These are phyloP conservation scores for Eledone cirrhosa DNA, from an alignment of 2,888 invertebrate species.

Conservation along the genomic window DNA sequence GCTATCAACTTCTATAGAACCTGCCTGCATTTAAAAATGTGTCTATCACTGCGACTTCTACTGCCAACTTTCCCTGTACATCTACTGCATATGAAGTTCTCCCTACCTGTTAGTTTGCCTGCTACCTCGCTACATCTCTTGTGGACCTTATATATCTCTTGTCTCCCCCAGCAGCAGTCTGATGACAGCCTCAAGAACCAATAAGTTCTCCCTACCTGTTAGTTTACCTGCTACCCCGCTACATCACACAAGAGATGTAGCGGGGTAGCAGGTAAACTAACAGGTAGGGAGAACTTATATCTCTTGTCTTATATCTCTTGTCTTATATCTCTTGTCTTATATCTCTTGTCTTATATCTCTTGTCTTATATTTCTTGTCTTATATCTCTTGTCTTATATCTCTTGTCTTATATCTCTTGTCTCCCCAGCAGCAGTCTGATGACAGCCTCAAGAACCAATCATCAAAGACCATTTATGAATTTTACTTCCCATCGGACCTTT, in stretches of 20 bases:
- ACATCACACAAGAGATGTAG: too few relatives aligned
- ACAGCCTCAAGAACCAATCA: constrained; percentile 81
- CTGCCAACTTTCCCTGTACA: too few relatives aligned
- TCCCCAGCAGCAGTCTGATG: constrained; percentile 76
- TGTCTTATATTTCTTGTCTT: background rate
- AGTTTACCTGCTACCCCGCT: too few relatives aligned
- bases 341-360: background rate
- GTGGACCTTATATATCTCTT: background rate
- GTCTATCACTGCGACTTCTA: too few relatives aligned
- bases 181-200: constrained; percentile 86
- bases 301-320: background rate
- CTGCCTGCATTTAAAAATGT: too few relatives aligned
- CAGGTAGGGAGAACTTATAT: too few relatives aligned
- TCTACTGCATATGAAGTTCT: too few relatives aligned
- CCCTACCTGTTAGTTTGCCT: too few relatives aligned
- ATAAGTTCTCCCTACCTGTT: too few relatives aligned
- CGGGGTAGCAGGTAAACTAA: too few relatives aligned
- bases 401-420: background rate
- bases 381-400: background rate
- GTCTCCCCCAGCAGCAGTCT: constrained; percentile 72
- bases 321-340: background rate
- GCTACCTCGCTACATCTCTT: too few relatives aligned
- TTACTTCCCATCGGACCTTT: constrained; percentile 71
- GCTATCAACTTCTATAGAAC: too few relatives aligned
- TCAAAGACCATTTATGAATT: constrained; percentile 68